Conservation (phyloP, 92 coral and sea anemone species). For the Parazoanthus atlanticus region DNA sequence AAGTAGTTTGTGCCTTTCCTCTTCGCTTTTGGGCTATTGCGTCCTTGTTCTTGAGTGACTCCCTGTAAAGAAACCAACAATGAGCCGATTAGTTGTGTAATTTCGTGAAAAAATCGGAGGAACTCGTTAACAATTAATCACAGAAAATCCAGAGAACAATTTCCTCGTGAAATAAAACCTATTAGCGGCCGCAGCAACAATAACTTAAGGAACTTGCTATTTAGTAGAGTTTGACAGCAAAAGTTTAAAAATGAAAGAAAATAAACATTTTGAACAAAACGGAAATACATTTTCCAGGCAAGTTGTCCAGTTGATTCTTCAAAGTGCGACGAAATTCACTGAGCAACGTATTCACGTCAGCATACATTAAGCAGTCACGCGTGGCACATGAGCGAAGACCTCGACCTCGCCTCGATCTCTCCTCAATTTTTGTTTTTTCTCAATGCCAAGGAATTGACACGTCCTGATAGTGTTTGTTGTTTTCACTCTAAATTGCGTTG, state of each 20-base stretch:
- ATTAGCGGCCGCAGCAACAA: not conserved
- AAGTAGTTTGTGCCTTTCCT: not conserved
- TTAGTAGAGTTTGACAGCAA: not conserved
- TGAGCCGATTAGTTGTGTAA: not conserved
- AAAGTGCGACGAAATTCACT: too few relatives aligned
- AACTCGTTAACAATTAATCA: not conserved
- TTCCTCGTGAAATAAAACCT: not conserved
- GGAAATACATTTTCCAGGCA: not conserved
- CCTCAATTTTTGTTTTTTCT: not conserved
- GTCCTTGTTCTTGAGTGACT: constrained; percentile 7
- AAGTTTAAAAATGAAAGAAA: not conserved
- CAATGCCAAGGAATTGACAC: not conserved
- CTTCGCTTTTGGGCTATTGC: not conserved
- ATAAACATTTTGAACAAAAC: not conserved
- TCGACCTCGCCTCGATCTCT: not conserved
- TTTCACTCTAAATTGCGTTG: too few relatives aligned
- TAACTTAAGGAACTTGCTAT: not conserved
- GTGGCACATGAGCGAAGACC: too few relatives aligned
- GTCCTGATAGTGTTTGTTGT: not conserved
- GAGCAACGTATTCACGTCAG: too few relatives aligned
- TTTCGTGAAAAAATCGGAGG: not conserved
- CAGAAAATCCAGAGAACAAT: not conserved
- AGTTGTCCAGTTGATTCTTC: not conserved
- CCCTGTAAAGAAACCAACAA: constrained; percentile 5
- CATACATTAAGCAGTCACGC: too few relatives aligned